Percentiles rank a stretch among this genome's conserved stretches.
These are phyloP conservation scores for Gastrophryne carolinensis DNA, from an alignment of 2,797 vertebrate genomes.

Conservation along the genomic window DNA sequence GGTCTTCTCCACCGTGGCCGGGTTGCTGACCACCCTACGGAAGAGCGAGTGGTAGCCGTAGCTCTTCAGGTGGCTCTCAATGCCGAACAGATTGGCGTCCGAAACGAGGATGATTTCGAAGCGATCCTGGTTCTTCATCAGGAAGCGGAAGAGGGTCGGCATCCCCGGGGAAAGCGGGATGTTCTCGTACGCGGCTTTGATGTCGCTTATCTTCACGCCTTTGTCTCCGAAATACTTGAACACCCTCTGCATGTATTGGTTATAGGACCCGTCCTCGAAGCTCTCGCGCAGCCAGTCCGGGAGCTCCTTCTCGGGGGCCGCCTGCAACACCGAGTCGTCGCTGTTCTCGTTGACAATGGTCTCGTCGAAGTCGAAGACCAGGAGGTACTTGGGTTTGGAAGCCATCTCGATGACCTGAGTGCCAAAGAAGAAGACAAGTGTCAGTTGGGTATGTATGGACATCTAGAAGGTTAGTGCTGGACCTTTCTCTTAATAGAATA, in stretches of 20 bases:
- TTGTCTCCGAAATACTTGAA: slow-evolving; percentile 86
- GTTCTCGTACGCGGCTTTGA: slow-evolving; percentile 80
- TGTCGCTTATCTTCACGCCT: slow-evolving; percentile 78
- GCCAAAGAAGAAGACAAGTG: background rate
- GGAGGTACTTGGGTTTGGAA: slow-evolving; percentile 73
- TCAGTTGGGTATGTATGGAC: no score
- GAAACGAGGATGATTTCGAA: slow-evolving; percentile 91
- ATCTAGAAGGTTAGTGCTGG: no score
- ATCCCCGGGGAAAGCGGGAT: slow-evolving; percentile 87
- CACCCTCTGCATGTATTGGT: slow-evolving; percentile 90
- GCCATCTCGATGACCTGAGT: slow-evolving; percentile 60
- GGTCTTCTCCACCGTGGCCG: slow-evolving; percentile 78
- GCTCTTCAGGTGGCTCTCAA: slow-evolving; percentile 81
- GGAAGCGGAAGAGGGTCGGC: slow-evolving; percentile 82
- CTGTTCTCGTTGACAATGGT: slow-evolving; percentile 93
- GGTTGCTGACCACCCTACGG: slow-evolving; percentile 88
- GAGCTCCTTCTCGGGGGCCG: slow-evolving; percentile 77
- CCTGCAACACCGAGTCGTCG: slow-evolving; percentile 82
- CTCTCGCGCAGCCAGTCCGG: slow-evolving; percentile 81
- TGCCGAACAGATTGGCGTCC: slow-evolving; percentile 89
- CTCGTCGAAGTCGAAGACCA: slow-evolving; percentile 95
- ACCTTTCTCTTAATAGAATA: no score
- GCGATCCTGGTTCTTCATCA: slow-evolving; percentile 76
- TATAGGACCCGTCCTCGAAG: slow-evolving; percentile 82
- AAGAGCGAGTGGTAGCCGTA: slow-evolving; percentile 77